Conservation (phyloP, 2,888 invertebrate genomes). For the Myathropa florea region DNA sequence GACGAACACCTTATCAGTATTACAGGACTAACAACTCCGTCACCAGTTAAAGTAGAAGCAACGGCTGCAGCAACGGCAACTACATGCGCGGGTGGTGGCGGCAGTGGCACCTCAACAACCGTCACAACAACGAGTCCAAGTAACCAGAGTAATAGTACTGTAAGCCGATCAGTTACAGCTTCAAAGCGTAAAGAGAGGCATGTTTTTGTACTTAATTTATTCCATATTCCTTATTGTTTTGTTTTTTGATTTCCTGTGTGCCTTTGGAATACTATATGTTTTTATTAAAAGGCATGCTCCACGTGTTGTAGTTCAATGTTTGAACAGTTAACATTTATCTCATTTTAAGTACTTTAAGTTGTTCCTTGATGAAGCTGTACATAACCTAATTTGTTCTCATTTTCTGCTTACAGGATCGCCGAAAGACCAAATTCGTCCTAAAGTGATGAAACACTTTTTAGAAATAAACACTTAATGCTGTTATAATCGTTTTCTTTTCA, state of each 20-base stretch:
- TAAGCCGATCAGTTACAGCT: constrained; percentile 59
- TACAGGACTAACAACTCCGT: constrained; percentile 33
- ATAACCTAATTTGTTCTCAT: constrained; percentile 9
- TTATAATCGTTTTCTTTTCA: not conserved
- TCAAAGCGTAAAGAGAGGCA: constrained; percentile 67
- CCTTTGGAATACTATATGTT: not conserved
- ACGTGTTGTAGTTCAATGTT: not conserved
- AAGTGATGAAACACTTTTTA: constrained; percentile 46
- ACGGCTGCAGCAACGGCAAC: constrained; percentile 8
- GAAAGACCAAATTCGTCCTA: constrained; percentile 69
- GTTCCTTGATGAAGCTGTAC: too few relatives aligned
- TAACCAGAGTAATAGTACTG: constrained; percentile 58
- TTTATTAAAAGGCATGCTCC: not conserved
- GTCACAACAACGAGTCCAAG: constrained; percentile 27
- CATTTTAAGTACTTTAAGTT: not conserved
- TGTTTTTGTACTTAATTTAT: constrained; percentile 52
- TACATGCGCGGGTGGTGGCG: not conserved
- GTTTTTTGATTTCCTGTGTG: not conserved
- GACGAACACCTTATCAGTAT: constrained; percentile 63
- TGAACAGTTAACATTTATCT: not conserved
- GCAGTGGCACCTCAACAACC: not conserved
- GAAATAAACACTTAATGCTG: not conserved
- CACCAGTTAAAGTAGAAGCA: constrained; percentile 25
- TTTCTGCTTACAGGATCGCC: constrained; percentile 53
- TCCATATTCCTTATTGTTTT: constrained; percentile 17